Evolutionary conservation across 1,140 invertebrate species (phyloP), one percentile per base, ranked within the genome.

Genomic region (Brachionus asplanchnoidis): DNA sequence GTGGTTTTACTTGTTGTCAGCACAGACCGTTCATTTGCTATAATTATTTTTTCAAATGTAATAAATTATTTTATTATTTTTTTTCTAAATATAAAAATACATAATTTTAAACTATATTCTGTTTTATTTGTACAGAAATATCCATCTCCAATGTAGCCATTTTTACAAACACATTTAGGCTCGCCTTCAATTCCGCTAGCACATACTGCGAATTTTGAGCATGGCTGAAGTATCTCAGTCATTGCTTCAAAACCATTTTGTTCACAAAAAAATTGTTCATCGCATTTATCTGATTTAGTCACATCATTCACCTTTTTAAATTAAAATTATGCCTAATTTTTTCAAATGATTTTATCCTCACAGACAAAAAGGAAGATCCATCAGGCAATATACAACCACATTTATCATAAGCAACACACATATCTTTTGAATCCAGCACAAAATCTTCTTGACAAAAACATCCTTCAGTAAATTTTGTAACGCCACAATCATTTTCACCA

Each of bases 371-470:
- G 11, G 46, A 53, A 28, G 50, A 65, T 26, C 40, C 53, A 82
- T 65, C 53, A 20, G 50, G 79, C 26, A 82, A 68, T 65, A 42
- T 28, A 82, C 79, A 82, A 60, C 82, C 60, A 68, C 79, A 82
- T 20, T 82, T 26, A n/a, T 82, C 53, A 9, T 11, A 42, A 17
- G 20, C 12, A 46, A 82, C 32, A 68, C 79, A 82, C 17, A 1
- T 3, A 44, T 53, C 79, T 8, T 82, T 68, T 20, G 79, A 36
- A 65, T 82, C 17, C 2, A 82, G 17, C 2, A 82, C 79, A 68
- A 28, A 82, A 26, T n/a, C 79, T 4, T 60, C 26, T 82, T 60
- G 9, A 46, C 79, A 82, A 68, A 82, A 82, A 28, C 79, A 82
- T 8, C 79, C 79, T 65, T 82, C 79, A 44, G 53, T 40, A 2